These are phyloP conservation scores for Poeciliopsis presidionis DNA, from an alignment of 2,797 vertebrate genomes.

Conservation along the genomic window DNA sequence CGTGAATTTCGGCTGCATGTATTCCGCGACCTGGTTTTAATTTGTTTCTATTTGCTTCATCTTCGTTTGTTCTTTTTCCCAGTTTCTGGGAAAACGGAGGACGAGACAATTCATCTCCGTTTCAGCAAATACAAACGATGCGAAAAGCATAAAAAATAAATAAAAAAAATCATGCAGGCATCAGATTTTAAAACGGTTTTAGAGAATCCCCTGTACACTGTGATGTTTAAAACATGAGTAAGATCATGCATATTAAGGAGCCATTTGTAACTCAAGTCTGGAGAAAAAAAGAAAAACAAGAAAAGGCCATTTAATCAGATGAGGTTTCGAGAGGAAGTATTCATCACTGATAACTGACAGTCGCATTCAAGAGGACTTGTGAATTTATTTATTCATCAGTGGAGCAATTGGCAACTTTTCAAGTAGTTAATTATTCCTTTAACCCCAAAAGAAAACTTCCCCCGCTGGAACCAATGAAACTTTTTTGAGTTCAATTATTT, in stretches of 20 bases:
- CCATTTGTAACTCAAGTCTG: slow-evolving; percentile 84
- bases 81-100: slow-evolving; percentile 64
- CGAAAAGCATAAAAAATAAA: slow-evolving; percentile 35
- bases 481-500: slow-evolving; percentile 1
- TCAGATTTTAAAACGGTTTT: slow-evolving; percentile 70
- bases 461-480: slow-evolving; percentile 35
- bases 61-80: slow-evolving; percentile 61
- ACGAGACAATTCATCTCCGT: slow-evolving; percentile 74
- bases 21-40: slow-evolving; percentile 74
- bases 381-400: slow-evolving; percentile 89
- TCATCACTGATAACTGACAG: slow-evolving; percentile 82
- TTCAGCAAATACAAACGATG: slow-evolving; percentile 69
- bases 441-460: slow-evolving; percentile 18
- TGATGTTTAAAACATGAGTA: slow-evolving; percentile 83
- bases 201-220: slow-evolving; percentile 75
- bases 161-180: slow-evolving; percentile 61
- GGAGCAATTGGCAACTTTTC: slow-evolving; percentile 86
- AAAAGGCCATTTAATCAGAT: slow-evolving; percentile 91
- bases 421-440: slow-evolving; percentile 71
- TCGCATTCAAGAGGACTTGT: slow-evolving; percentile 82
- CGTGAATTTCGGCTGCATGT: slow-evolving; percentile 61
- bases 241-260: slow-evolving; percentile 90
- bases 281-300: slow-evolving; percentile 87
- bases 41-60: slow-evolving; percentile 75
- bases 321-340: slow-evolving; percentile 91